Evolutionary conservation across 2,113 vertebrate species (phyloP), one percentile per base, ranked within the genome.

Genomic region (Corydoras maculifer): DNA sequence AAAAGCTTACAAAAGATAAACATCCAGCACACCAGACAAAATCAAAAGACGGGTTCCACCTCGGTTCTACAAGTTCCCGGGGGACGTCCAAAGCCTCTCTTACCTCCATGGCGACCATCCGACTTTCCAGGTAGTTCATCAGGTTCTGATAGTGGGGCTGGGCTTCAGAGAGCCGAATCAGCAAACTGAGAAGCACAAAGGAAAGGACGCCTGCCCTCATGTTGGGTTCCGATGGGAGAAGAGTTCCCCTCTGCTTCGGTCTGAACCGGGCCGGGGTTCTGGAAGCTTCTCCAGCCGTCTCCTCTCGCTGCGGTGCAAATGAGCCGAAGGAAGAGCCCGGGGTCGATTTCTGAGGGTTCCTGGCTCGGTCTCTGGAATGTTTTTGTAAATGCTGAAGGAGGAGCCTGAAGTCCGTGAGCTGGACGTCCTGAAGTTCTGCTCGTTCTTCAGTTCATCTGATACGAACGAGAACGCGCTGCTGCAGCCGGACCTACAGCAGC

Each of bases 101-200:
- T 88, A 91, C 90, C 89, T 91, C 90, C 7, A 91, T 85, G 5
- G 88, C 86, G 68, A 85, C 62, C 79, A 91, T 73, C 77, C 90
- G 82, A 76, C 87, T 89, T 80, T 91, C 90, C 78, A 91, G 79
- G 81, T 91, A 91, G 77, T 91, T 89, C 87, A 91, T 88, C 74
- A 91, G 83, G 49, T 82, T 85, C 77, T 90, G 88, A 79, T 89
- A 87, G 80, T 91, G 88, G 81, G 87, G 77, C 83, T 91, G 90
- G 31, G 84, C 85, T 63, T 70, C 78, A 18, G 83, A 77, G 6
- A 84, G 65, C 50, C 60, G 65, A 58, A 62, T 35, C 18, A 81
- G 77, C 79, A 80, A 74, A 50, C 81, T 77, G 4, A 82, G 68
- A 62, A 83, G 80, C 60, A 90, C 64, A 25, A 87, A 68, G 50